Conservation (phyloP, 2,113 vertebrate species). For the Mellivora capensis region DNA sequence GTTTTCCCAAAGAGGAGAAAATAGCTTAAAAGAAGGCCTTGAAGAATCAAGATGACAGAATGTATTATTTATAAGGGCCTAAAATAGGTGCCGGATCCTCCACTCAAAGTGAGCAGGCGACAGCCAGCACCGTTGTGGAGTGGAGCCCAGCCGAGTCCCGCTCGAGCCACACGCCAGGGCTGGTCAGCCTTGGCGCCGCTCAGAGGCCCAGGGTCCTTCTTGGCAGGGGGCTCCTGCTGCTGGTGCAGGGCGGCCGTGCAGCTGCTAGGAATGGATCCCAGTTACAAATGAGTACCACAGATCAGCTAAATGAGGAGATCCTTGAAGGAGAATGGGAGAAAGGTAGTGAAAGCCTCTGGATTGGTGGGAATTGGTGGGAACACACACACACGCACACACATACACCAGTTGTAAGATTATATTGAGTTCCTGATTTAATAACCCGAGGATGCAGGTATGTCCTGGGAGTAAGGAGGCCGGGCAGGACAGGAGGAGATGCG, state of each 20-base stretch:
- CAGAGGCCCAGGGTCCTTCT: neutral
- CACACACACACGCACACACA: neutral
- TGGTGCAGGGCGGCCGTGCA: neutral
- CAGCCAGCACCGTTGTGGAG: conserved; percentile 16
- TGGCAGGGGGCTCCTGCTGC: neutral
- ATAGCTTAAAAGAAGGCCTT: conserved; percentile 60
- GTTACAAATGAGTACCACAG: neutral
- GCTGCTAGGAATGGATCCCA: neutral
- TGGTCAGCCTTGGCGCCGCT: neutral
- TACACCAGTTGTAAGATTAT: neutral
- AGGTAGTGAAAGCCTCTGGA: neutral
- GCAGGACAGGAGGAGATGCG: neutral
- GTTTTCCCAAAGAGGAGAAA: conserved; percentile 65
- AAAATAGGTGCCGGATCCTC: conserved; percentile 65
- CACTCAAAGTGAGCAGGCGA: conserved; percentile 41
- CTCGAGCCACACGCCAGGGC: neutral
- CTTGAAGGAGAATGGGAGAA: neutral
- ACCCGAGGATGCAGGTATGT: neutral
- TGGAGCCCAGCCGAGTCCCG: neutral
- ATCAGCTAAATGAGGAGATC: neutral
- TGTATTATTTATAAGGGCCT: conserved; percentile 72
- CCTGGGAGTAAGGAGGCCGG: neutral
- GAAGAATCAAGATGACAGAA: conserved; percentile 69
- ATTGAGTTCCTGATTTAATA: neutral
- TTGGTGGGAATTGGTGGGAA: neutral